Conservation (phyloP, 2,113 vertebrate genomes). For the Dolichotis patagonum region DNA sequence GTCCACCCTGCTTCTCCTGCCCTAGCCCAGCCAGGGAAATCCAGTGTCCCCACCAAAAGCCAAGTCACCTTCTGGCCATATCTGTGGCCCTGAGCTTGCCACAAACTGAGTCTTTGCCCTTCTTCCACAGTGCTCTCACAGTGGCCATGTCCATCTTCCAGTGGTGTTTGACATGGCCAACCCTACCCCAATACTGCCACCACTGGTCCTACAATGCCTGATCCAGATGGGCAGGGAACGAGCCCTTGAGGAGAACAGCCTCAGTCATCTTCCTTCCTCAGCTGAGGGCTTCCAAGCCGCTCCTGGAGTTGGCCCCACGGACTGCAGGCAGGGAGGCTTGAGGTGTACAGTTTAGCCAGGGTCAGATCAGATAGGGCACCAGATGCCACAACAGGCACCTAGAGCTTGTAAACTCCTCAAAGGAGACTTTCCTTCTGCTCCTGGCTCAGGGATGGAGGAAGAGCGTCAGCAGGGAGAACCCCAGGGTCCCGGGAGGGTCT, state of each 20-base stretch:
- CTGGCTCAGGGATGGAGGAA: slow-evolving; percentile 23
- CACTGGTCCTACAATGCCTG: background rate
- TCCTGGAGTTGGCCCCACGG: background rate
- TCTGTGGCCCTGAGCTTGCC: background rate
- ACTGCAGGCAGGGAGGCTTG: background rate
- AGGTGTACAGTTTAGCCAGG: background rate
- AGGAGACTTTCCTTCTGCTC: background rate
- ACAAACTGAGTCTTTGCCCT: background rate
- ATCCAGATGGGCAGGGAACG: background rate
- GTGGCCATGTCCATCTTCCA: background rate
- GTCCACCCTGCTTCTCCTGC: background rate
- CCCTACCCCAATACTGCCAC: background rate
- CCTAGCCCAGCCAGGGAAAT: background rate
- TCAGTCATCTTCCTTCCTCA: background rate
- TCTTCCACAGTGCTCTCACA: background rate
- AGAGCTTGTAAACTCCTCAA: background rate
- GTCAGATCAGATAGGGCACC: background rate
- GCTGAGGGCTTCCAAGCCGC: background rate
- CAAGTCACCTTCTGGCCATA: background rate
- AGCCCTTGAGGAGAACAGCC: background rate
- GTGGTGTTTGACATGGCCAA: background rate
- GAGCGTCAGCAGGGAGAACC: background rate
- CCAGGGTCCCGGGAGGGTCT: background rate
- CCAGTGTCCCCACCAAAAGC: background rate
- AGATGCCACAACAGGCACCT: background rate